Evolutionary conservation across 2,113 vertebrate species (phyloP).

Genomic region (Lampris incognitus): DNA sequence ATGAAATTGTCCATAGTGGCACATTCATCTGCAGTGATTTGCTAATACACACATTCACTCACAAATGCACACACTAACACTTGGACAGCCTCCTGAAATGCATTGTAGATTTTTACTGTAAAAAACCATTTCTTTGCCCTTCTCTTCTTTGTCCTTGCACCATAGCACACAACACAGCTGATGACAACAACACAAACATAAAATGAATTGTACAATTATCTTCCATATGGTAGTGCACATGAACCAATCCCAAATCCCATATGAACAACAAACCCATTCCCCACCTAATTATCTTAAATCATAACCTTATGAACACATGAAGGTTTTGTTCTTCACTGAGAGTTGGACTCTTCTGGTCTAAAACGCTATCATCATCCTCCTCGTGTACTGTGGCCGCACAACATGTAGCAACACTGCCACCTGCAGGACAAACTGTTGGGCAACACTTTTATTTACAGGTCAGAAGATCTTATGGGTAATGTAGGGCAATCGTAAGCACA

Average conservation of each 20-base stretch:
- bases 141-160: no score
- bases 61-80: neutral
- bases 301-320: constrained; percentile 27
- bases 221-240: no score
- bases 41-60: neutral
- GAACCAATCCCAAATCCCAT: no score
- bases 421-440: constrained; percentile 35
- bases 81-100: neutral
- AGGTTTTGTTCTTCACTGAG: constrained; percentile 21
- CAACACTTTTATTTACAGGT: neutral
- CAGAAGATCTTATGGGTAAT: no score
- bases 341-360: neutral
- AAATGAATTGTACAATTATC: no score
- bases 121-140: no score
- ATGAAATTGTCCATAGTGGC: neutral
- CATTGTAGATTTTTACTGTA: no score
- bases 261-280: neutral
- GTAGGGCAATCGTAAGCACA: neutral
- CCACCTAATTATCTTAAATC: constrained; percentile 1
- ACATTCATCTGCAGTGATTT: neutral
- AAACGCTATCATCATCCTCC: no score
- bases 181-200: no score
- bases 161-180: no score
- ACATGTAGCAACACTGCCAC: constrained; percentile 59
- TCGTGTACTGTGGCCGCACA: neutral